Evolutionary conservation across 2,113 vertebrate species (phyloP), one percentile per base, ranked within the genome.

Genomic region (Cyanoliseus patagonus): DNA sequence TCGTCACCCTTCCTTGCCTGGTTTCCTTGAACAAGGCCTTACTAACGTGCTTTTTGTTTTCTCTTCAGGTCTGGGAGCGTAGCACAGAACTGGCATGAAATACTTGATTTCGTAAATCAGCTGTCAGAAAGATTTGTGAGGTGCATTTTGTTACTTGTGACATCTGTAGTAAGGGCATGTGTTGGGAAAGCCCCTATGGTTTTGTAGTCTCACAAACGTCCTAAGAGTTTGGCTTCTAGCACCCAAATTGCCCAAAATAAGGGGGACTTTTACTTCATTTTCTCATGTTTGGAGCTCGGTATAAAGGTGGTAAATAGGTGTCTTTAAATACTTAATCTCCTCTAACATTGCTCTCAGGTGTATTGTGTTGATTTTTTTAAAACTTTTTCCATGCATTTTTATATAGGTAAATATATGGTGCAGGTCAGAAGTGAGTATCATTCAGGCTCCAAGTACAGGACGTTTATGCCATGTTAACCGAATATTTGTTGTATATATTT

Each of bases 51-150:
- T 82, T 49, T 80, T 91, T 59, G 57, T 59, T 74, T 97, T 66
- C 55, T 41, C 96, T 97, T 42, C 97, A 99, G 99, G 93, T 99
- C 99, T 13, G 99, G 99, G 82, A 99, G 99, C 4, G 99, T 99
- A 8, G 84, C 98, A 1, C 62, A 82, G 27, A 97, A 99, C 96
- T 99, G 99, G 99, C 28, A 55, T 9, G 98, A 99, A 94, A 99
- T 99, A 83, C 99, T 98, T 94, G 95, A 98, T 47, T 99, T 99
- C 81, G 99, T 99, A 42, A 96, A 98, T 70, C 98, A 99, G 63
- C 98, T 99, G 46, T 99, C 99, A 0, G 98, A 99, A 52, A 97
- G 99, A 97, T 99, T 99, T 95, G 99, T 99, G 83, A 99, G 99
- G 99, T 99, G 97, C 96, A 87, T 92, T 78, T 76, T 52, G 44